These are phyloP conservation scores for Sialis lutaria DNA, from an alignment of 2,888 invertebrate genomes.

Conservation along the genomic window DNA sequence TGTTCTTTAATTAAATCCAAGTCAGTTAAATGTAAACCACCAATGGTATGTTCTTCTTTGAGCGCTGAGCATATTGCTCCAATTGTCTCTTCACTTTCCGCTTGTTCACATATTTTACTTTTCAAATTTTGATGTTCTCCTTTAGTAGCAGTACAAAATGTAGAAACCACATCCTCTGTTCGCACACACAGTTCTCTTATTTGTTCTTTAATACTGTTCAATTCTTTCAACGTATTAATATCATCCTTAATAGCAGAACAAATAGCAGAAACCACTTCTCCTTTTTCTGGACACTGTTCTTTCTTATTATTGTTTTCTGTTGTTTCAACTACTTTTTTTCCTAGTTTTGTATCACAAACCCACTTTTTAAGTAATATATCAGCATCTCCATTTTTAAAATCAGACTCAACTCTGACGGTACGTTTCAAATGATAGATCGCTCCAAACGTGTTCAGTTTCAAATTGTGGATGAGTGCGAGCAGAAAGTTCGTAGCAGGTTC, in stretches of 20 bases:
- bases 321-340: slow-evolving; percentile 15
- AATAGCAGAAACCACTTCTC: no score
- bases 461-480: slow-evolving; percentile 42
- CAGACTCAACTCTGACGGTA: slow-evolving; percentile 34
- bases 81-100: no score
- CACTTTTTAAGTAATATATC: slow-evolving; percentile 31
- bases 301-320: slow-evolving; percentile 12
- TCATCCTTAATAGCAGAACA: no score
- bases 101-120: no score
- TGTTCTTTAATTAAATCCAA: no score
- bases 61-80: no score
- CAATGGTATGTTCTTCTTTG: no score
- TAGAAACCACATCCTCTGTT: no score
- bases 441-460: slow-evolving; percentile 40
- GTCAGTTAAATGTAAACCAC: no score
- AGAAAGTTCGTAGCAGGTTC: slow-evolving; percentile 61
- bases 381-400: slow-evolving; percentile 30
- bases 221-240: background rate
- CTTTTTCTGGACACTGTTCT: background rate
- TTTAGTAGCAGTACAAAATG: no score
- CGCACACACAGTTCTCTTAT: no score
- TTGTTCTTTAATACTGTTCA: background rate
- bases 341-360: slow-evolving; percentile 29
- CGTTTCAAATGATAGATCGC: slow-evolving; percentile 45
- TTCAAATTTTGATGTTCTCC: no score